Evolutionary conservation across 2,797 vertebrate species (phyloP), one percentile per base, ranked within the genome.

Genomic region (Falco biarmicus): DNA sequence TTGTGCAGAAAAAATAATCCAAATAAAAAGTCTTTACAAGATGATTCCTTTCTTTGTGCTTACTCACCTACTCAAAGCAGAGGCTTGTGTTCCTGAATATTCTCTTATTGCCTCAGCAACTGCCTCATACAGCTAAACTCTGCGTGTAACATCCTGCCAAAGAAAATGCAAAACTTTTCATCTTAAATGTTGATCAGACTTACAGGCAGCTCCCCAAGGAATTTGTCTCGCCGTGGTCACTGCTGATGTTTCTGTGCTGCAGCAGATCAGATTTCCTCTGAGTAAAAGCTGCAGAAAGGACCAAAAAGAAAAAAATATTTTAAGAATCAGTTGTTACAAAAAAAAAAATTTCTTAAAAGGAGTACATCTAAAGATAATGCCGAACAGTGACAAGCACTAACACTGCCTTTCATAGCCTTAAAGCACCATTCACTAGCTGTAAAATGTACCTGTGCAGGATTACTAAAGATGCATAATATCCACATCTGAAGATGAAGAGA

Each of bases 141-240:
- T 90, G 76, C 2, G 0, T 90, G 95, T 47, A 96, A 95, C 82
- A 96, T 96, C 96, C 93, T 96, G 92, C n/a, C 79, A 91, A 89
- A 87, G 73, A 91, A 93, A 87, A 96, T 10, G 71, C 25, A 89
- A 79, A 87, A 91, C 92, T 93, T 96, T 93, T 95, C 93, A 94
- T 95, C 96, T 91, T 76, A 85, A 85, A 85, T 60, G 81, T 85
- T 94, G 86, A 71, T 87, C 79, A 81, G 84, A 96, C 96, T 96
- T 95, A 97, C 96, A 89, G 65, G 69, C 89, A 94, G 69, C 25
- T 97, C 90, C 90, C 96, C 89, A 78, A 75, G 94, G 96, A 95
- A 84, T 96, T 88, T 80, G 91, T 95, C 94, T 91, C 37, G 9
- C 48, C 24, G 25, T 91, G 79, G 68, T 66, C 81, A 84, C 75